Conservation (phyloP, 2,113 vertebrate species). For the Circaetus gallicus region DNA sequence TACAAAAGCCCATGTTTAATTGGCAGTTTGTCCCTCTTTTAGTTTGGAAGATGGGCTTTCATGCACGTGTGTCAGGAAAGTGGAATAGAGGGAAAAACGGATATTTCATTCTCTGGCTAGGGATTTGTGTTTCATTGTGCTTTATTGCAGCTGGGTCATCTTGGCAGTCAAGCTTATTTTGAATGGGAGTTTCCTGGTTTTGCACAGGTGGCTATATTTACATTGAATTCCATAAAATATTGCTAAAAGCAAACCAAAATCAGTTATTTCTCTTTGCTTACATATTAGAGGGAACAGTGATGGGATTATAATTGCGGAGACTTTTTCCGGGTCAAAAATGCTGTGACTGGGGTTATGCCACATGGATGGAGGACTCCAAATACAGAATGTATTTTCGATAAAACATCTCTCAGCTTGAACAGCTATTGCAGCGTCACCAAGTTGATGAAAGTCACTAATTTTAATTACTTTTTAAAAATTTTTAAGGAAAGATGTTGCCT, state of each 20-base stretch:
- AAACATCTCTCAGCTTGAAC: background rate
- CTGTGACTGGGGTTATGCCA: background rate
- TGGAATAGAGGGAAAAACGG: background rate
- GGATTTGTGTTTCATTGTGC: background rate
- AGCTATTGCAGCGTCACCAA: background rate
- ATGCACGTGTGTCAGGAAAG: background rate
- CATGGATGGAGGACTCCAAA: background rate
- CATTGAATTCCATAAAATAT: background rate
- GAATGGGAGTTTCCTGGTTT: background rate
- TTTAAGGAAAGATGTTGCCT: background rate
- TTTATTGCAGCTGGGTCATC: background rate
- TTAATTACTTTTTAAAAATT: background rate
- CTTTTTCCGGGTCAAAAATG: background rate
- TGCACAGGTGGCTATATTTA: background rate
- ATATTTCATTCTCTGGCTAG: background rate
- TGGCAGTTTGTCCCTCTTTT: background rate
- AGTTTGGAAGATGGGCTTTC: background rate
- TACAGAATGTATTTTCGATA: background rate
- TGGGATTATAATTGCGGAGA: background rate
- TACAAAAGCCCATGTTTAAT: background rate
- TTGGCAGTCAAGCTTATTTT: background rate
- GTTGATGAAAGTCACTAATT: background rate
- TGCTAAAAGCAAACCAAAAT: background rate
- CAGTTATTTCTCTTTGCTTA: background rate
- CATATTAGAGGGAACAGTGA: background rate